Evolutionary conservation across 2,797 vertebrate genomes (phyloP).

Genomic region (Enteromius fasciolatus): DNA sequence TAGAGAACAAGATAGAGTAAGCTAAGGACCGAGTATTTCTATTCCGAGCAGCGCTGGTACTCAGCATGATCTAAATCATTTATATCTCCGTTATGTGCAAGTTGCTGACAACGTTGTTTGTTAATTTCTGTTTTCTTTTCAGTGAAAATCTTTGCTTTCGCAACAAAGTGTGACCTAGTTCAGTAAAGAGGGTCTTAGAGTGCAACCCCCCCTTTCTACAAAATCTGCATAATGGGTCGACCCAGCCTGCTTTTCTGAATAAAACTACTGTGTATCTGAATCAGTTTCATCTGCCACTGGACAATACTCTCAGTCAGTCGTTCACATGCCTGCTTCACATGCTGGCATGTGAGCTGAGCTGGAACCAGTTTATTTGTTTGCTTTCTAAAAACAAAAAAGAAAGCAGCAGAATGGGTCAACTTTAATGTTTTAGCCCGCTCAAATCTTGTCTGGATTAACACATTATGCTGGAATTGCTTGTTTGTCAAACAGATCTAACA

Average conservation of each 20-base stretch:
- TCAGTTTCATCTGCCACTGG: constrained; percentile 39
- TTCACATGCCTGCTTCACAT: constrained; percentile 28
- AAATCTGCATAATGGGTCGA: constrained; percentile 54
- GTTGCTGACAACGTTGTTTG: neutral
- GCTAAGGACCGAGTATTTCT: neutral
- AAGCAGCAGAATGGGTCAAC: neutral
- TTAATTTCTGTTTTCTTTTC: neutral
- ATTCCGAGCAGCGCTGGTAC: neutral
- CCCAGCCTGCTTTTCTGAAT: constrained; percentile 62
- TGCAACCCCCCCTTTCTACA: constrained; percentile 32
- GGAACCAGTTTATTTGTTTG: constrained; percentile 23
- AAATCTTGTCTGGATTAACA: neutral
- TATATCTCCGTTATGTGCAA: neutral
- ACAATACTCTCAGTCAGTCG: constrained; percentile 53
- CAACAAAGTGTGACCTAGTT: constrained; percentile 19
- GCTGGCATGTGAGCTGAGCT: constrained; percentile 37
- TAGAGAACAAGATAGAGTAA: constrained; percentile 9
- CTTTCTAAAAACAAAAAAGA: neutral
- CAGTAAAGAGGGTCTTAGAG: constrained; percentile 29
- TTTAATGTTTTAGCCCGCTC: neutral
- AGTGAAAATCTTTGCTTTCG: constrained; percentile 1
- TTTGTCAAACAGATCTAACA: too few species aligned
- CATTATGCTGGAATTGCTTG: neutral
- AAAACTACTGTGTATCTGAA: constrained; percentile 53
- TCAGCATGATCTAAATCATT: neutral